Conservation (phyloP, 2,888 invertebrate genomes). For the Apodemia zela region DNA sequence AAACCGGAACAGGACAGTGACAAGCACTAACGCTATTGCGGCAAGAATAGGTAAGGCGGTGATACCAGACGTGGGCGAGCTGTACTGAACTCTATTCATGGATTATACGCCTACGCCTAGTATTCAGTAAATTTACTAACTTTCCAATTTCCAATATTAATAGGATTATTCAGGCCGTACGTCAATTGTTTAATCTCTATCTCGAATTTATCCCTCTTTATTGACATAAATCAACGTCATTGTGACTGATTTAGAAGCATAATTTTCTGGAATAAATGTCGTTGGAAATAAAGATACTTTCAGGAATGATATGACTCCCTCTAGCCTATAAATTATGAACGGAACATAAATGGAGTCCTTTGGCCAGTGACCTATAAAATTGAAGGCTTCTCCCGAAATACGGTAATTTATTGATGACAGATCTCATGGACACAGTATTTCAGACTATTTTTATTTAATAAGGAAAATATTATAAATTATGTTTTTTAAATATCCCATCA, state of each 20-base stretch:
- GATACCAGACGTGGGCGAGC: no score
- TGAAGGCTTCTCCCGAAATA: conserved; percentile 19
- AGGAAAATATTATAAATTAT: no score
- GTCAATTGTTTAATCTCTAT: not conserved
- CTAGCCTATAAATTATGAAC: conserved; percentile 21
- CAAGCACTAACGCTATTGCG: no score
- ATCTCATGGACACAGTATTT: not conserved
- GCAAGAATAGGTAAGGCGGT: no score
- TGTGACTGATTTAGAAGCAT: conserved; percentile 4
- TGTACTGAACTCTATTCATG: no score
- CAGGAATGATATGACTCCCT: conserved; percentile 18
- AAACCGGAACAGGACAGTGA: no score
- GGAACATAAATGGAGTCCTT: conserved; percentile 23
- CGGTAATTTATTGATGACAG: conserved; percentile 1
- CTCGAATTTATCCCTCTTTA: not conserved
- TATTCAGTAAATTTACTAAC: no score
- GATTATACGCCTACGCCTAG: no score
- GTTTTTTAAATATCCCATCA: no score
- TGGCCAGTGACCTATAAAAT: conserved; percentile 23
- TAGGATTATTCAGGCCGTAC: not conserved
- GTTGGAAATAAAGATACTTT: conserved; percentile 17
- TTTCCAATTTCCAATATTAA: not conserved
- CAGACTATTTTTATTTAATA: not conserved
- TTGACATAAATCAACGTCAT: not conserved
- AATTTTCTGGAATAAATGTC: conserved; percentile 14